phyloP scores from a whole-genome alignment of 2,888 invertebrate species.

The Lochmaea capreae region DNA sequence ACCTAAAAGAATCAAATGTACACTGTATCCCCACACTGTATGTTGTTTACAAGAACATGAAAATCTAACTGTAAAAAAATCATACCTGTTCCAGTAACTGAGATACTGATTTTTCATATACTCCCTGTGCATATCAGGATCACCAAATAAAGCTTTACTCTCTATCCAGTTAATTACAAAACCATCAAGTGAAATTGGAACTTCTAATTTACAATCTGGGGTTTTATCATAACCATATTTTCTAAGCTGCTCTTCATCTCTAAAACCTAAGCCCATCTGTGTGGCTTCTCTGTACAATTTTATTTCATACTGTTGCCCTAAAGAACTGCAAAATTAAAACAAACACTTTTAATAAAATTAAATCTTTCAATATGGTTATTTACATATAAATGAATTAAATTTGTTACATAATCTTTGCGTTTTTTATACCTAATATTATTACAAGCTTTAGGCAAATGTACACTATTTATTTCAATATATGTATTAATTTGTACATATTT shows the following conservation, averaged over 20 bases:
- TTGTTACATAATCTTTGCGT: too few relatives aligned
- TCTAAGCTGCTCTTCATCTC: constrained; percentile 84
- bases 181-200: constrained; percentile 88
- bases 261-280: constrained; percentile 71
- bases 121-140: constrained; percentile 81
- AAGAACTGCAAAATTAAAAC: too few relatives aligned
- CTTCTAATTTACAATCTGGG: constrained; percentile 90
- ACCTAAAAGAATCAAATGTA: constrained; percentile 67
- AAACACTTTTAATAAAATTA: too few relatives aligned
- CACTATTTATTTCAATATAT: too few relatives aligned
- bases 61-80: background rate
- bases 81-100: constrained; percentile 87
- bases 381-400: too few relatives aligned
- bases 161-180: constrained; percentile 95
- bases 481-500: too few relatives aligned
- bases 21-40: background rate
- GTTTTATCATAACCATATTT: constrained; percentile 93
- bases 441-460: too few relatives aligned
- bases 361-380: too few relatives aligned
- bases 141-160: constrained; percentile 95
- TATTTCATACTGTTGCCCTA: constrained; percentile 89
- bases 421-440: too few relatives aligned
- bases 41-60: background rate
- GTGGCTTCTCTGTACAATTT: constrained; percentile 75
- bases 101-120: constrained; percentile 87